A percentile compares a stretch with the other conserved stretches of the same genome.
phyloP scores from a whole-genome alignment of 2,888 invertebrate genomes.

The Notodonta dromedarius region DNA sequence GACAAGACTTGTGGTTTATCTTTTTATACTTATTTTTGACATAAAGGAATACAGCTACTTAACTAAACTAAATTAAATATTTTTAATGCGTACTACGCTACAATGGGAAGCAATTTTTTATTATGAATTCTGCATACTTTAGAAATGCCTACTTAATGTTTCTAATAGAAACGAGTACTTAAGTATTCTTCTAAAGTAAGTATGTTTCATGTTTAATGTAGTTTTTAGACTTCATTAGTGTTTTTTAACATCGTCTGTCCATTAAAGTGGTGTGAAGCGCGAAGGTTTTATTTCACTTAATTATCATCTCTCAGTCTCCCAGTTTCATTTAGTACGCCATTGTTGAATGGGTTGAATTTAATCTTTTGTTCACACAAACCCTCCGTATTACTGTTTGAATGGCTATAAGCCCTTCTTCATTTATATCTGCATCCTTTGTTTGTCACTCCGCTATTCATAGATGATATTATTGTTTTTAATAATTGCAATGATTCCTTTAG shows the following conservation, averaged over 20 bases:
- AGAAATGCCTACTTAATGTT: too few relatives aligned
- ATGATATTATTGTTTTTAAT: background rate
- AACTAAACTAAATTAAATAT: too few relatives aligned
- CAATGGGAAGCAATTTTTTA: too few relatives aligned
- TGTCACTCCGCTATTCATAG: slow-evolving; percentile 8
- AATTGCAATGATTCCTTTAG: background rate
- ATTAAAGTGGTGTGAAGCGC: slow-evolving; percentile 3
- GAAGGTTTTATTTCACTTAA: slow-evolving; percentile 9
- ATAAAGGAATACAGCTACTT: too few relatives aligned
- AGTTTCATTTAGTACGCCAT: slow-evolving; percentile 13
- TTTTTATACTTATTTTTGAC: too few relatives aligned
- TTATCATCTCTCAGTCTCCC: slow-evolving; percentile 9
- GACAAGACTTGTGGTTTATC: too few relatives aligned
- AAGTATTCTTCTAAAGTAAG: too few relatives aligned
- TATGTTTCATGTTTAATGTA: background rate
- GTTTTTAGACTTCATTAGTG: background rate
- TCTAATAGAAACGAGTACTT: too few relatives aligned
- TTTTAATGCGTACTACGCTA: too few relatives aligned
- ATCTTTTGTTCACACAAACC: slow-evolving; percentile 13
- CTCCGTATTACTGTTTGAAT: slow-evolving; percentile 11
- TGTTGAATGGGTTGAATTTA: slow-evolving; percentile 11
- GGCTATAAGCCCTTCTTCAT: slow-evolving; percentile 6
- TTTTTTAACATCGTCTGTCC: background rate
- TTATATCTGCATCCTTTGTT: background rate
- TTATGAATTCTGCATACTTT: too few relatives aligned